Percentiles rank a stretch among this genome's conserved stretches.
phyloP scores from a whole-genome alignment of 2,797 vertebrate genomes.

The Spinibarbus caldwelli region DNA sequence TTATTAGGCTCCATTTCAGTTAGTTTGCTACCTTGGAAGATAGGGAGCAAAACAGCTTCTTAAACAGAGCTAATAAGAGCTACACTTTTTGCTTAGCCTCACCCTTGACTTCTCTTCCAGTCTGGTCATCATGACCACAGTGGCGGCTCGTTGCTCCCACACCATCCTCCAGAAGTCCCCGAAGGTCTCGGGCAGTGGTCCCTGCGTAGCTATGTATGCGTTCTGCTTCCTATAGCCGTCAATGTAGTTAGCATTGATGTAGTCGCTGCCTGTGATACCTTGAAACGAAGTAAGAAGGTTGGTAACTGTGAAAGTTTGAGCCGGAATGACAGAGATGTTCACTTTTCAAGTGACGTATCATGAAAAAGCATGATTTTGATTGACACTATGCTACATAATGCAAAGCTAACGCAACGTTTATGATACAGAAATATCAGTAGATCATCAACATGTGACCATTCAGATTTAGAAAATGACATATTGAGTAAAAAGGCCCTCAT shows the following conservation, averaged over 20 bases:
- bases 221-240: conserved; percentile 98
- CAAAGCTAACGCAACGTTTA: too few species aligned
- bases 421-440: not conserved
- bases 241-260: conserved; percentile 97
- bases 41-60: not conserved
- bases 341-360: not conserved
- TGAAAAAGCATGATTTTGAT: not conserved
- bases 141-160: conserved; percentile 96
- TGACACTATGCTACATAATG: not conserved
- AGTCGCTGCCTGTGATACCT: conserved; percentile 96
- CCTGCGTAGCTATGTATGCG: conserved; percentile 97
- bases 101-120: conserved; percentile 98
- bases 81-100: conserved; percentile 47
- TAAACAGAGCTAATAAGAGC: not conserved
- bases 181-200: conserved; percentile 93
- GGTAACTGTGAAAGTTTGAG: not conserved
- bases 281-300: conserved; percentile 26
- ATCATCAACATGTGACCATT: not conserved
- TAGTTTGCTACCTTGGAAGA: not conserved
- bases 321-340: not conserved
- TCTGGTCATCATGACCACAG: conserved; percentile 97
- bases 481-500: not conserved
- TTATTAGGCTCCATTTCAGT: not conserved
- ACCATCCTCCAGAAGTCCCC: conserved; percentile 99
- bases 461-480: not conserved